Conservation (phyloP, 2,888 invertebrate genomes). For the Lamellibrachia columna region DNA sequence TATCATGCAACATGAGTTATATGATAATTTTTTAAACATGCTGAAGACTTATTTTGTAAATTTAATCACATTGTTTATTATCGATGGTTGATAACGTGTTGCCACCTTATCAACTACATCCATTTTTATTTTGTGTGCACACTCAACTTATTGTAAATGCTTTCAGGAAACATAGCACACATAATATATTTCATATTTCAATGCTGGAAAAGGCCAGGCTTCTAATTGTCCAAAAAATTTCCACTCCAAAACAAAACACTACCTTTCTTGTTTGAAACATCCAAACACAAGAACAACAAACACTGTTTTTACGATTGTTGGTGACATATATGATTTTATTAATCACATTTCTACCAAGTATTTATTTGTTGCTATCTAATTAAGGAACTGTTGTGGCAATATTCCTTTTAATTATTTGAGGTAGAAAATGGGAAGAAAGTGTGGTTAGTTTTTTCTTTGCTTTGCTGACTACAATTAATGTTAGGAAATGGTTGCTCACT, state of each 20-base stretch:
- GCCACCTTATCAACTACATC: too few species aligned
- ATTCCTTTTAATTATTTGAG: not conserved
- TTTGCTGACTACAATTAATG: not conserved
- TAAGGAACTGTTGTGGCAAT: not conserved
- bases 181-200: too few species aligned
- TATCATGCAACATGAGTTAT: not conserved
- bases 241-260: too few species aligned
- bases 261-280: not conserved
- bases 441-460: not conserved
- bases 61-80: too few species aligned
- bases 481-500: not conserved
- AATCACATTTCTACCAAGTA: not conserved
- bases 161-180: too few species aligned
- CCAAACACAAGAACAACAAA: not conserved
- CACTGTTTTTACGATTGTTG: not conserved
- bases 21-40: not conserved
- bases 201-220: too few species aligned
- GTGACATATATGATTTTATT: not conserved
- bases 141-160: too few species aligned
- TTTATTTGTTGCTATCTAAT: not conserved
- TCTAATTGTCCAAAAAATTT: too few species aligned
- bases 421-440: not conserved
- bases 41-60: too few species aligned
- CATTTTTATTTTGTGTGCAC: too few species aligned
- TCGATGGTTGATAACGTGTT: too few species aligned